phyloP scores from a whole-genome alignment of 2,113 vertebrate genomes.

The Hippoglossus stenolepis region DNA sequence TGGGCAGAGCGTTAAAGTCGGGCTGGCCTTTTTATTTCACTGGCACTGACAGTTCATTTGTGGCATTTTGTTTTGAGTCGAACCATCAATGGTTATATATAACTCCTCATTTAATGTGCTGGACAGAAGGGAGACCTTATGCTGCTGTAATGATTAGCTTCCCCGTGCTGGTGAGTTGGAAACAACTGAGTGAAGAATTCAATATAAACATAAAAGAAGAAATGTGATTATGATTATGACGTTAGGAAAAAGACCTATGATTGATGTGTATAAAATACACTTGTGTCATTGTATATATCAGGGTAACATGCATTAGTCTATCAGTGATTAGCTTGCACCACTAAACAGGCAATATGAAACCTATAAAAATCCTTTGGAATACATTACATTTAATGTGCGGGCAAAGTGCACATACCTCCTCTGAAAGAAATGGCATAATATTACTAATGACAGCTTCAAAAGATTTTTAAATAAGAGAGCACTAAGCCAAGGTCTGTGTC shows the following conservation, averaged over 20 bases:
- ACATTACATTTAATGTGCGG: background rate
- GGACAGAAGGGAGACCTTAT: constrained; percentile 3
- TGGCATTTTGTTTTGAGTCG: constrained; percentile 16
- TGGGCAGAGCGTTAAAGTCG: constrained; percentile 27
- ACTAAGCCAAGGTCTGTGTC: background rate
- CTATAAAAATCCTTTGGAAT: background rate
- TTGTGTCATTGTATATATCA: no score
- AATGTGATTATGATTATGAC: background rate
- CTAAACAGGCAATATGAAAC: background rate
- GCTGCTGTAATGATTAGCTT: constrained; percentile 6
- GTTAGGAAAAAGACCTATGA: no score
- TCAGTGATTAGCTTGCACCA: background rate
- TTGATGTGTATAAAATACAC: no score
- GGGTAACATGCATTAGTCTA: background rate
- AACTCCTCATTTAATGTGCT: constrained; percentile 17
- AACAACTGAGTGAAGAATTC: background rate
- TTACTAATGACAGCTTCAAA: background rate
- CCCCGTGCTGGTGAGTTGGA: background rate
- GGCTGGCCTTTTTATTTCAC: constrained; percentile 35
- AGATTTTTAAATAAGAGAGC: background rate
- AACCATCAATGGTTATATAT: constrained; percentile 40
- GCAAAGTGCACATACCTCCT: background rate
- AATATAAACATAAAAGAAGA: background rate
- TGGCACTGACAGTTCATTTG: constrained; percentile 51
- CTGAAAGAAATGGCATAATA: background rate